A percentile compares a stretch with the other conserved stretches of the same genome.
Evolutionary conservation across 2,113 vertebrate genomes (phyloP).

Genomic region (Phalacrocorax pelagicus): DNA sequence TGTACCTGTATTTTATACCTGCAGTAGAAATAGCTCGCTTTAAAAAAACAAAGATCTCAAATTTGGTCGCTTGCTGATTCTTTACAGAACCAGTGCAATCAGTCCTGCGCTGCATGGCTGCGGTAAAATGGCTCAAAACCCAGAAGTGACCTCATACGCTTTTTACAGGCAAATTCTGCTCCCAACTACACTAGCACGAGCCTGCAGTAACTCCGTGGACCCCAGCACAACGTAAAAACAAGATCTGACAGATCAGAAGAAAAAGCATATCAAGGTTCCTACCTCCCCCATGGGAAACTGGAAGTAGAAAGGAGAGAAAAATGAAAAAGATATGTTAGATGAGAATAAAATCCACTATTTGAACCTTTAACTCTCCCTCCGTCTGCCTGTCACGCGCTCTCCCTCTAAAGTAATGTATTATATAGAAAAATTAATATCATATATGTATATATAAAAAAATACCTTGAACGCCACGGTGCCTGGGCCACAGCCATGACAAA

Average conservation of each 20-base stretch:
- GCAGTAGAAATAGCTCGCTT: neutral
- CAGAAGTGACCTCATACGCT: rapidly evolving
- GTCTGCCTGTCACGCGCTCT: too few species aligned
- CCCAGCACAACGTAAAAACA: neutral
- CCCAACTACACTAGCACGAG: rapidly evolving
- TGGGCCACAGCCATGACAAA: neutral
- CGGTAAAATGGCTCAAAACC: neutral
- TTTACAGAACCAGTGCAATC: neutral
- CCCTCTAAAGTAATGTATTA: neutral
- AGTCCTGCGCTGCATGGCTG: neutral
- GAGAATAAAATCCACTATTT: neutral
- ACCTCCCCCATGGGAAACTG: neutral
- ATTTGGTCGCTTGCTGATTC: neutral
- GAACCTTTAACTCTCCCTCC: neutral
- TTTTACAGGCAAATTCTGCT: neutral
- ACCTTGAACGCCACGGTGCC: too few species aligned
- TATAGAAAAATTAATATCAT: neutral
- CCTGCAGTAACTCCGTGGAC: neutral
- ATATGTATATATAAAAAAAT: too few species aligned
- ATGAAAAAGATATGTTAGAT: neutral
- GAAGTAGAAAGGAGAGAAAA: neutral
- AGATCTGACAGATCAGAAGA: neutral
- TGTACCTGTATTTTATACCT: neutral
- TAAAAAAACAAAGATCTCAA: neutral
- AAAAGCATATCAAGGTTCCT: neutral